Evolutionary conservation across 1,140 invertebrate genomes (phyloP), one percentile per base, ranked within the genome.

Genomic region (Magallana angulata): DNA sequence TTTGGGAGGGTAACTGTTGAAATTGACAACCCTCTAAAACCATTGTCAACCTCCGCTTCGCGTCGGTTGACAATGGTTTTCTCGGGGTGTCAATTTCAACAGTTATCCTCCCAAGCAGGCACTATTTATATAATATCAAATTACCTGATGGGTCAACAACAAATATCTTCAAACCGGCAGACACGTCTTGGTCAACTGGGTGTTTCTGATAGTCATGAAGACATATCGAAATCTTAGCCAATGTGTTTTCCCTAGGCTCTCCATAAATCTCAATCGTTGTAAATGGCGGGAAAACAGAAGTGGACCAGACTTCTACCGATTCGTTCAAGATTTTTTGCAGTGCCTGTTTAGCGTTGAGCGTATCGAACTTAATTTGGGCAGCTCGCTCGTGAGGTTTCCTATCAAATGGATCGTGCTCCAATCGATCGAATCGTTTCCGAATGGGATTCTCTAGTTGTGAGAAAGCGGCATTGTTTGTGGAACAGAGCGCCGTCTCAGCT

Each of bases 401-500:
- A 12, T 88, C 87, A 58, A 88, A 88, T 14, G 57, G 36, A 18
- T 88, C 83, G 2, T 24, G 59, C 6, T 57, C 57, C 16, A 88
- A 57, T 56, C 24, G 57, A 30, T 85, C 57, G n/a, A 88, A 58
- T 14, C 87, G 83, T 30, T 85, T 58, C 30, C 71, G 18, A 11
- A 88, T 85, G 0, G 84, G 85, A 30, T 76, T 85, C 18, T 88
- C 76, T 62, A 88, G 36, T 68, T 88, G 84, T 80, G 82, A 80
- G 36, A 88, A 85, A 1, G 87, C 87, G 18, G 87, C 76, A 57
- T 82, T 16, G 18, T 84, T 88, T 3, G 84, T 90, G 57, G 89
- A 88, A 56, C 82, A 58, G 7, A 91, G 57, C 8, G 88, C 86
- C 30, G 90, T 89, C 7, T 85, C 57, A 9, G 90, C 88, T 62